Evolutionary conservation across 2,888 invertebrate species (phyloP).

Genomic region (Lepeophtheirus nordmannii): DNA sequence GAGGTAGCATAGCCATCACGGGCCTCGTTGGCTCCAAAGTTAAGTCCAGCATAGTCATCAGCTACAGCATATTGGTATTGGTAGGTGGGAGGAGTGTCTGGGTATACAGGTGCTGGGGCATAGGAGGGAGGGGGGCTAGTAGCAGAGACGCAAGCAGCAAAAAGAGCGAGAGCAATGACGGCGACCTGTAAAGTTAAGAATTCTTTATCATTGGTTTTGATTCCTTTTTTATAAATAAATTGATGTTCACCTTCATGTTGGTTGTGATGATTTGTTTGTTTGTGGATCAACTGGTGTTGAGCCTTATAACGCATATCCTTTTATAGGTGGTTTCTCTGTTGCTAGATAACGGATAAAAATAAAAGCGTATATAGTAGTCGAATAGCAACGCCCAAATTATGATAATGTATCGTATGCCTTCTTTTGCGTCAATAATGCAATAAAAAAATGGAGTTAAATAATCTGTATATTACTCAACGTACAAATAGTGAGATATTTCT

Average conservation of each 20-base stretch:
- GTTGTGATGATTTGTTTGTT: neutral
- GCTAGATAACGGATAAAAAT: no score
- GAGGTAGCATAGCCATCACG: slow-evolving; percentile 13
- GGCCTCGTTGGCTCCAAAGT: slow-evolving; percentile 7
- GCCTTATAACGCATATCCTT: no score
- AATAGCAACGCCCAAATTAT: no score
- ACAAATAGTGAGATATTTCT: no score
- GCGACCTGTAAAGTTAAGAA: neutral
- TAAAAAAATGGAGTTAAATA: no score
- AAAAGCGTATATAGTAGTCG: no score
- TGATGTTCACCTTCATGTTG: neutral
- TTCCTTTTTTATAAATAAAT: neutral
- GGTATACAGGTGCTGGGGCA: slow-evolving; percentile 2
- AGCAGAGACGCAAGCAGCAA: neutral
- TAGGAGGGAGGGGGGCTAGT: neutral
- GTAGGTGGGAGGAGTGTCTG: slow-evolving; percentile 6
- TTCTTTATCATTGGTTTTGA: no score
- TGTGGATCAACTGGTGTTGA: no score
- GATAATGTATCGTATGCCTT: no score
- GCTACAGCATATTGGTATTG: slow-evolving; percentile 16
- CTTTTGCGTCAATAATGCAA: no score
- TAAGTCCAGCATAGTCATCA: slow-evolving; percentile 11
- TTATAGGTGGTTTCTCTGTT: no score
- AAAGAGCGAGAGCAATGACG: neutral
- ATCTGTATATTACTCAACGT: no score